These are phyloP conservation scores for Elysia chlorotica DNA, from an alignment of 1,140 invertebrate species.

Conservation along the genomic window DNA sequence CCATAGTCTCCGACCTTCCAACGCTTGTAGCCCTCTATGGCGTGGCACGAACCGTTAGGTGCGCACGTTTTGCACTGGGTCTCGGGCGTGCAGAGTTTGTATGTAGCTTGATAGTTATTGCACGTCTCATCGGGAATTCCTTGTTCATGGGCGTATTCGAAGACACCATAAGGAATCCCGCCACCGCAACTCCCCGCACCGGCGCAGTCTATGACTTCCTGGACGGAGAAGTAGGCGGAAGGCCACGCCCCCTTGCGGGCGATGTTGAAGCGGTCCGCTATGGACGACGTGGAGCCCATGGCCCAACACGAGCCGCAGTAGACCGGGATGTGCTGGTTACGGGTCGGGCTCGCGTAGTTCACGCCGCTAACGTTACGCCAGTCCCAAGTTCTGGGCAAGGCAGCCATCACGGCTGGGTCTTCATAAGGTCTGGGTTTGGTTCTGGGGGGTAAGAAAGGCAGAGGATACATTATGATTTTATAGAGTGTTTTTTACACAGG, in stretches of 20 bases:
- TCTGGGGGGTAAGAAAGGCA: slow-evolving; percentile 36
- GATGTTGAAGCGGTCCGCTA: slow-evolving; percentile 66
- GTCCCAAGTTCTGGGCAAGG: slow-evolving; percentile 56
- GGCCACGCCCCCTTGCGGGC: slow-evolving; percentile 64
- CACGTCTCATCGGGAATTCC: slow-evolving; percentile 66
- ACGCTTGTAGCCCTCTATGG: slow-evolving; percentile 60
- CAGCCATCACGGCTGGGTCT: slow-evolving; percentile 22
- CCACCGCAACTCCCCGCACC: slow-evolving; percentile 62
- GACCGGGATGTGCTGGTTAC: slow-evolving; percentile 60
- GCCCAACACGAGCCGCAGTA: slow-evolving; percentile 67
- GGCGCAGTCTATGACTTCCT: slow-evolving; percentile 64
- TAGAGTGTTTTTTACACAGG: too few relatives aligned
- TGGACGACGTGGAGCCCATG: slow-evolving; percentile 61
- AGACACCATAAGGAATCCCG: slow-evolving; percentile 61
- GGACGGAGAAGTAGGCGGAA: slow-evolving; percentile 61
- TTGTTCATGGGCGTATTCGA: slow-evolving; percentile 61
- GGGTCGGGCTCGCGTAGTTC: slow-evolving; percentile 60
- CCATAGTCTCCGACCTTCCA: slow-evolving; percentile 66
- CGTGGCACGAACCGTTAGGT: slow-evolving; percentile 57
- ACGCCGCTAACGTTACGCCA: slow-evolving; percentile 63
- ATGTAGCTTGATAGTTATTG: slow-evolving; percentile 66
- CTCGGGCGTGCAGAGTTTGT: slow-evolving; percentile 63
- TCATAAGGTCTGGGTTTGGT: slow-evolving; percentile 54
- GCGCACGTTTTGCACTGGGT: slow-evolving; percentile 65
- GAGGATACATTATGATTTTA: too few relatives aligned